Evolutionary conservation across 2,888 invertebrate species (phyloP).

Genomic region (Eupithecia centaureata): DNA sequence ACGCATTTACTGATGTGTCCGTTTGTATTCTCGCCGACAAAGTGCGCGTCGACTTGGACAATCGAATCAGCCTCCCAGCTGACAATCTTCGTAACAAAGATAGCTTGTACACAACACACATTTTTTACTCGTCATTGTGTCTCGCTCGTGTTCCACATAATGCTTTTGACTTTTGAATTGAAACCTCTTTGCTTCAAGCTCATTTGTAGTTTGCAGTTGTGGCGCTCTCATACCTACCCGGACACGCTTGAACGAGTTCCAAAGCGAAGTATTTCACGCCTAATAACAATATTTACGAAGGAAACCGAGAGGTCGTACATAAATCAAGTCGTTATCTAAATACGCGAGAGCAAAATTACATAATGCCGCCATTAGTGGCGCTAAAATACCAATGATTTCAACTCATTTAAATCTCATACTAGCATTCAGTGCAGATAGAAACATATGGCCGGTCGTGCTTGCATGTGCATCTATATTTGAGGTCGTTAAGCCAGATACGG

Average conservation of each 20-base stretch:
- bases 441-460: conserved; percentile 47
- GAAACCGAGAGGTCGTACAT: conserved; percentile 28
- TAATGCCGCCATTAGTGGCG: conserved; percentile 41
- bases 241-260: conserved; percentile 15
- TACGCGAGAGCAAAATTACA: conserved; percentile 38
- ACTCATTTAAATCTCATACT: conserved; percentile 44
- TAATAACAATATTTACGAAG: conserved; percentile 32
- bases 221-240: conserved; percentile 9
- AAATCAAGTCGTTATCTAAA: conserved; percentile 38
- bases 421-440: conserved; percentile 38
- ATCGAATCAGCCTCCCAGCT: conserved; percentile 67
- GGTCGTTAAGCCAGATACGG: conserved; percentile 50
- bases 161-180: conserved; percentile 25
- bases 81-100: conserved; percentile 50
- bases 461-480: conserved; percentile 57
- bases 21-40: conserved; percentile 60
- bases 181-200: conserved; percentile 24
- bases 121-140: conserved; percentile 40
- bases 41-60: conserved; percentile 69
- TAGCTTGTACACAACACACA: conserved; percentile 34
- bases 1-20: conserved; percentile 23
- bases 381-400: conserved; percentile 44
- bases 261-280: conserved; percentile 28
- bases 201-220: conserved; percentile 23
- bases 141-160: conserved; percentile 36